Conservation (phyloP, 2,888 invertebrate genomes). For the Drosophila buzzatii region DNA sequence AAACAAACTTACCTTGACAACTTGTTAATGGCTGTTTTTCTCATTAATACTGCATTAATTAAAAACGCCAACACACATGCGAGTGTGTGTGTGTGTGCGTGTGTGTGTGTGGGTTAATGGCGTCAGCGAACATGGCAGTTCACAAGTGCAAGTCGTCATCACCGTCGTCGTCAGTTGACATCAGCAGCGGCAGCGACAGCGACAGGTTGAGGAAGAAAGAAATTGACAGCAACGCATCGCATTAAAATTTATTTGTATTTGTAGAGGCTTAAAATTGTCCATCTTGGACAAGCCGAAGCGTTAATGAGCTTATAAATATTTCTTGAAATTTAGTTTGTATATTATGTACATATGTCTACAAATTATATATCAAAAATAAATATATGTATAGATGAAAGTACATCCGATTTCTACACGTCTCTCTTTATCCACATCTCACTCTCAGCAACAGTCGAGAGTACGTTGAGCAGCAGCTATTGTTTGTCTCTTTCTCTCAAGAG, state of each 20-base stretch:
- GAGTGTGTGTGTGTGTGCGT: slow-evolving; percentile 5
- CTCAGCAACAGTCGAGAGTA: background rate
- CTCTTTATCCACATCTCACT: background rate
- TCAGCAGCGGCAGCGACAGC: slow-evolving; percentile 27
- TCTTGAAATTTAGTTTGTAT: background rate
- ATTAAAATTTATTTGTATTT: slow-evolving; percentile 45
- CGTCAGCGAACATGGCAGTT: slow-evolving; percentile 68
- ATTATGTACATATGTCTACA: background rate
- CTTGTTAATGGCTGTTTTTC: slow-evolving; percentile 86
- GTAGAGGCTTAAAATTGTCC: slow-evolving; percentile 13
- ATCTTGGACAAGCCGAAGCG: slow-evolving; percentile 11
- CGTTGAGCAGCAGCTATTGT: background rate
- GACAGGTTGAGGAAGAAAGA: slow-evolving; percentile 20
- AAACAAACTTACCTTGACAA: slow-evolving; percentile 84
- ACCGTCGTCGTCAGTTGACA: slow-evolving; percentile 30
- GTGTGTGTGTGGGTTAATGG: slow-evolving; percentile 49
- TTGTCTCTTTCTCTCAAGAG: too few species aligned
- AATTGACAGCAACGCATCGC: slow-evolving; percentile 24
- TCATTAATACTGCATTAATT: slow-evolving; percentile 85
- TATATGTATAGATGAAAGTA: background rate
- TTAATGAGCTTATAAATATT: background rate
- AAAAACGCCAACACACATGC: slow-evolving; percentile 62
- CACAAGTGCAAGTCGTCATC: slow-evolving; percentile 60
- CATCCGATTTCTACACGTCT: background rate
- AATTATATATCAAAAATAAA: background rate